Evolutionary conservation across 2,888 invertebrate genomes (phyloP).

Genomic region (Nymphalis polychloros): DNA sequence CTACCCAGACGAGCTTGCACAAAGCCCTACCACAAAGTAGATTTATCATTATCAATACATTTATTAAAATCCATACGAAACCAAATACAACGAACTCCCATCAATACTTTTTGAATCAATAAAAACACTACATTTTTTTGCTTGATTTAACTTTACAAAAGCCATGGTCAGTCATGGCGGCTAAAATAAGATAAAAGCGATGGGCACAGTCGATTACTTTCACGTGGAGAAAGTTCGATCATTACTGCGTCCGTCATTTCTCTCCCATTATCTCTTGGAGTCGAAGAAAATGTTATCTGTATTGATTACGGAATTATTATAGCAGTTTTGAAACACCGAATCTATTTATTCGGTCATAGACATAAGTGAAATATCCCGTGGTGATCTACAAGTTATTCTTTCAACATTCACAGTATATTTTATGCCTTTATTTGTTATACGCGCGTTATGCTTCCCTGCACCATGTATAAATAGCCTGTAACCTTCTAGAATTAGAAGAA

Average conservation of each 20-base stretch:
- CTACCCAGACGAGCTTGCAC: too few relatives aligned
- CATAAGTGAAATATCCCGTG: too few relatives aligned
- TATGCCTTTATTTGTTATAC: too few relatives aligned
- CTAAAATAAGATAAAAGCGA: constrained; percentile 31
- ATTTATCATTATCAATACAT: too few relatives aligned
- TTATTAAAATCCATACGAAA: not conserved
- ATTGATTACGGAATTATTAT: constrained; percentile 2
- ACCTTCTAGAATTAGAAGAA: too few relatives aligned
- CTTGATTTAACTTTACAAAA: constrained; percentile 19
- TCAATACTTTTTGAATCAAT: not conserved
- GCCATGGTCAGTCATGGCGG: constrained; percentile 23
- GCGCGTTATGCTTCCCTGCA: too few relatives aligned
- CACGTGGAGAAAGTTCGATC: constrained; percentile 35
- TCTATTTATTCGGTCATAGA: too few relatives aligned
- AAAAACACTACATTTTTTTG: not conserved
- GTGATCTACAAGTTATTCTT: too few relatives aligned
- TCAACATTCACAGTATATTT: too few relatives aligned
- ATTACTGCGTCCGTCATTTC: constrained; percentile 27
- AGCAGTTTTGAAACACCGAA: too few relatives aligned
- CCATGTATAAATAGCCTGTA: too few relatives aligned
- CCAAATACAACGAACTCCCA: not conserved
- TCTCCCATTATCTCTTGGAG: constrained; percentile 26
- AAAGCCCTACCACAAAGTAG: too few relatives aligned
- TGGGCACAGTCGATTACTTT: constrained; percentile 31
- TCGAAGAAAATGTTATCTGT: constrained; percentile 4